Base-by-base conservation (phyloP, 1,140 invertebrate species). In the Conopomorpha cramerella region DNA sequence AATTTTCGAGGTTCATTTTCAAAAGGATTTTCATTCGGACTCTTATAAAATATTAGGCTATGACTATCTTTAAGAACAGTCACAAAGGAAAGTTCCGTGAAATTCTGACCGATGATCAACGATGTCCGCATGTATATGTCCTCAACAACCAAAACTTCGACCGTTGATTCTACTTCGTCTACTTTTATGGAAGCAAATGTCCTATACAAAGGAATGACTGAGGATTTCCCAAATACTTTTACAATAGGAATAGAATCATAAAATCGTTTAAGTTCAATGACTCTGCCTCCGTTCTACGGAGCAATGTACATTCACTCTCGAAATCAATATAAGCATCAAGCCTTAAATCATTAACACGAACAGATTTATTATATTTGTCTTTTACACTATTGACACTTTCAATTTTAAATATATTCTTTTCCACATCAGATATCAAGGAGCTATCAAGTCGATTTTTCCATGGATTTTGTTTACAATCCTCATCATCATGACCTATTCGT, bases 401-500 rank as follows among this genome's bases (percentile, higher is more conserved):
- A 7, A 29, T 29, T 13, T 29, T 29, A 4, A 29, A 11, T 11
- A 11, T 29, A 7, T 29, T 29, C 4, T 11, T 29, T 29, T 29
- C 28, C n/a, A n/a, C n/a, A n/a, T n/a, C n/a, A n/a, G n/a, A n/a
- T n/a, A n/a, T n/a, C n/a, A n/a, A n/a, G n/a, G n/a, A n/a, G n/a
- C n/a, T n/a, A n/a, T n/a, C n/a, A n/a, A n/a, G 28, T 4, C 6
- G 3, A 13, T 29, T 4, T 11, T 29, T 29, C 28, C 28, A 10
- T 10, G 28, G 28, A 7, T 29, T 13, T 7, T 4, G 11, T 29
- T 13, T 29, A 29, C 28, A 29, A 4, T 10, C 6, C 3, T 29
- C 31, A 11, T 33, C 8, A 33, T 33, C 17, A 16, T 33, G 28
- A 11, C 28, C 28, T 29, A 29, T 29, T 11, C 28, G 4, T 3